Percentiles rank a stretch among this genome's conserved stretches.
These are phyloP conservation scores for Lepilemur septentrionalis DNA, from an alignment of 2,797 vertebrate genomes.

Conservation along the genomic window DNA sequence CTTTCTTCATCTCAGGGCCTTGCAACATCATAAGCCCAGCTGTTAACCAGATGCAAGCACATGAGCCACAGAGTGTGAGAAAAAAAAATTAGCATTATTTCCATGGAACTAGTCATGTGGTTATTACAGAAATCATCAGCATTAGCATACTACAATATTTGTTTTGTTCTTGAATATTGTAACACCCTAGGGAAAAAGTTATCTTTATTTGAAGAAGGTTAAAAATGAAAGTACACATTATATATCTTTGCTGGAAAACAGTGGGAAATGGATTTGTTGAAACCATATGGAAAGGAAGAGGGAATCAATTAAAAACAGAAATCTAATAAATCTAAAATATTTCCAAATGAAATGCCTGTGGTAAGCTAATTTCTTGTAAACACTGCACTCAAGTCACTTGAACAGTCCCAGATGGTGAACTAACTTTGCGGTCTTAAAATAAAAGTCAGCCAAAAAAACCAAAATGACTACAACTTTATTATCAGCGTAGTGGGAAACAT, in stretches of 20 bases:
- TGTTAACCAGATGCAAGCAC: constrained; percentile 78
- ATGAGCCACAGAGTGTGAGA: constrained; percentile 65
- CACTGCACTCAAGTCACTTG: constrained; percentile 76
- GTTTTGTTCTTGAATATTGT: constrained; percentile 62
- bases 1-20: constrained; percentile 50
- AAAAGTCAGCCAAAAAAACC: constrained; percentile 67
- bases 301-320: constrained; percentile 85
- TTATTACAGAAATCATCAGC: constrained; percentile 45
- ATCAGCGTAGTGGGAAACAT: constrained; percentile 39
- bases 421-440: constrained; percentile 78
- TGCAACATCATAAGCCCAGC: constrained; percentile 75
- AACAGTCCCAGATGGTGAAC: constrained; percentile 82
- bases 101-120: constrained; percentile 43
- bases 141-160: constrained; percentile 58
- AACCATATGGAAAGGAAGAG: constrained; percentile 85
- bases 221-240: constrained; percentile 62
- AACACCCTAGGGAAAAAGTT: constrained; percentile 63
- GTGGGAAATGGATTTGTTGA: constrained; percentile 77
- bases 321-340: constrained; percentile 87
- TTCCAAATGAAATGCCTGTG: constrained; percentile 86
- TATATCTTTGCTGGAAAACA: constrained; percentile 71
- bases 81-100: constrained; percentile 74
- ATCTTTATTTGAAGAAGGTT: constrained; percentile 59
- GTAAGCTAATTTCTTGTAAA: constrained; percentile 87
- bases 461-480: constrained; percentile 70